Evolutionary conservation across 2,888 invertebrate species (phyloP).

Genomic region (Leptopilina myrica): DNA sequence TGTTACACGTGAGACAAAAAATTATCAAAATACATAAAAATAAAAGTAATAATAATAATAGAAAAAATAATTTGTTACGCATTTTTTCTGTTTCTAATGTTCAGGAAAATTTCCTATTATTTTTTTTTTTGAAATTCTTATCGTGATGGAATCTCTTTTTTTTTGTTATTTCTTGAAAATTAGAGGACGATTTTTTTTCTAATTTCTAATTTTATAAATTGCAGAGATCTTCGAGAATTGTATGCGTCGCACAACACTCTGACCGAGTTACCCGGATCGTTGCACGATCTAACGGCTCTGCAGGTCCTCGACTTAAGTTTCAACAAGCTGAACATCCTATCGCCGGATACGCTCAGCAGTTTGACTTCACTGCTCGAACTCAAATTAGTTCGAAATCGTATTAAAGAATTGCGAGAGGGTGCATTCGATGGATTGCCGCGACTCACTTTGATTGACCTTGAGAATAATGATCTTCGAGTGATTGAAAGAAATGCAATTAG

Average conservation of each 20-base stretch:
- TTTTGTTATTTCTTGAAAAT: neutral
- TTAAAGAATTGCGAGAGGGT: slow-evolving; percentile 83
- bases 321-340: slow-evolving; percentile 85
- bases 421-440: slow-evolving; percentile 85
- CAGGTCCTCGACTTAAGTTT: slow-evolving; percentile 87
- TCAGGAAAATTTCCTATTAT: too few relatives aligned
- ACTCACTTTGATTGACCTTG: slow-evolving; percentile 86
- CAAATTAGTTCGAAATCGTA: slow-evolving; percentile 86
- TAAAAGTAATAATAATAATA: too few relatives aligned
- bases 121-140: too few relatives aligned
- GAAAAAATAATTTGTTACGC: too few relatives aligned
- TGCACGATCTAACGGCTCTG: slow-evolving; percentile 83
- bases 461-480: slow-evolving; percentile 87
- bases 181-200: neutral
- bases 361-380: slow-evolving; percentile 84
- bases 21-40: too few relatives aligned
- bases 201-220: slow-evolving; percentile 65
- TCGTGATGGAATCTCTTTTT: too few relatives aligned
- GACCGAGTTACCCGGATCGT: slow-evolving; percentile 83
- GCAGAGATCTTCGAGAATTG: slow-evolving; percentile 84
- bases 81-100: too few relatives aligned
- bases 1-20: neutral
- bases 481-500: slow-evolving; percentile 86
- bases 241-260: slow-evolving; percentile 89
- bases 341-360: slow-evolving; percentile 84